These are phyloP conservation scores for Phalacrocorax brasilianus DNA, from an alignment of 2,113 vertebrate species.

Conservation along the genomic window DNA sequence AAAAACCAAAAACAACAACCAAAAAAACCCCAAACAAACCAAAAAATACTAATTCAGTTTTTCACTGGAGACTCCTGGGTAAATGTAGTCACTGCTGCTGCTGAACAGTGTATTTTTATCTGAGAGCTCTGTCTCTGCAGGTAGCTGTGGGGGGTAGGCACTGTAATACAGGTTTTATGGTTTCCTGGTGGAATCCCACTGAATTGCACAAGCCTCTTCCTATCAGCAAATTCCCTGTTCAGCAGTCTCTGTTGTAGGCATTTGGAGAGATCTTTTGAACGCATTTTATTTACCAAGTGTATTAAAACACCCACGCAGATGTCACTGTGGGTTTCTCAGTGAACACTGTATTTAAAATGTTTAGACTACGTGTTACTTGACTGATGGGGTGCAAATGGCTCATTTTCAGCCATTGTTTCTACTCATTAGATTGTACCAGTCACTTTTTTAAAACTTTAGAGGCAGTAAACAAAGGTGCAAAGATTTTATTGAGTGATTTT, in stretches of 20 bases:
- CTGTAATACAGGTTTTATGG: background rate
- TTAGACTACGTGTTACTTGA: background rate
- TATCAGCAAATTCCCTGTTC: background rate
- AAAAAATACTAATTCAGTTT: background rate
- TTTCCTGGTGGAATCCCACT: background rate
- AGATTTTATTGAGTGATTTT: background rate
- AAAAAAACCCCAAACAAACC: too few species aligned
- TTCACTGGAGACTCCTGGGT: background rate
- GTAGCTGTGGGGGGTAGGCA: background rate
- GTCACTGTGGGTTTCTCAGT: background rate
- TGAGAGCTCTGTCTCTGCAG: background rate
- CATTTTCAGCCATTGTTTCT: background rate
- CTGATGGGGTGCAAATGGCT: background rate
- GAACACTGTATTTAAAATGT: background rate
- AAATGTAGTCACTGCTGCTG: background rate
- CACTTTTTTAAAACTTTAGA: background rate
- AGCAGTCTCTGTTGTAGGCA: background rate
- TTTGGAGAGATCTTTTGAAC: background rate
- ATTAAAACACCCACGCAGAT: background rate
- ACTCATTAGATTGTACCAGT: background rate
- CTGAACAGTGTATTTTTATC: background rate
- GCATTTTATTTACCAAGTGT: background rate
- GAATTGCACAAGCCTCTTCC: background rate
- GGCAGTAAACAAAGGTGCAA: background rate
- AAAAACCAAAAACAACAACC: too few species aligned